Conservation (phyloP, 2,888 invertebrate species). For the Chesias legatella region DNA sequence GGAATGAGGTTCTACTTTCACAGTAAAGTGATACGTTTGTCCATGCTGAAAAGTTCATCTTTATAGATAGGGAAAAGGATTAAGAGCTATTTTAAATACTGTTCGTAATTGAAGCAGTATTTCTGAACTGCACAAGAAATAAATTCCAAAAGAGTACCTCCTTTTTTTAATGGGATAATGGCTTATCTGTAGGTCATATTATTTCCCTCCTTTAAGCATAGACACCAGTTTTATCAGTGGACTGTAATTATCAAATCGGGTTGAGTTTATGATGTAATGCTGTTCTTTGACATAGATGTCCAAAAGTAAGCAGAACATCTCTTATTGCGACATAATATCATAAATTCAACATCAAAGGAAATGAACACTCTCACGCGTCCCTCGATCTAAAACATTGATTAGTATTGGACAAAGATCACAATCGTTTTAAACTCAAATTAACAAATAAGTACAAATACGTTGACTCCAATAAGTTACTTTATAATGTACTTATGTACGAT, state of each 20-base stretch:
- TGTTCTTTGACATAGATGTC: background rate
- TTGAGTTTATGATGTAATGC: constrained; percentile 23
- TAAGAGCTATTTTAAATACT: constrained; percentile 2
- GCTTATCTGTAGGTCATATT: no score
- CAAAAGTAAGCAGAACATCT: constrained; percentile 7
- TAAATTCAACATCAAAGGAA: constrained; percentile 26
- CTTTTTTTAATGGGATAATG: no score
- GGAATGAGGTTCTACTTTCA: constrained; percentile 18
- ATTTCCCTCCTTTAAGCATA: constrained; percentile 33
- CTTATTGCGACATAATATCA: constrained; percentile 17
- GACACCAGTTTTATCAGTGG: constrained; percentile 25
- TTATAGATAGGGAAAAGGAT: constrained; percentile 12
- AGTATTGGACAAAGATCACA: constrained; percentile 5
- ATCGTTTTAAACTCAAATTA: constrained; percentile 13
- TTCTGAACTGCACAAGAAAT: no score
- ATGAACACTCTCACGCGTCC: constrained; percentile 3
- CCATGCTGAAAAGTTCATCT: constrained; percentile 32
- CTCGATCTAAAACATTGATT: constrained; percentile 22
- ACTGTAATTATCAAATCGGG: constrained; percentile 17
- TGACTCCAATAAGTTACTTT: constrained; percentile 9
- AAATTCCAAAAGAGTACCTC: no score
- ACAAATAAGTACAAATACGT: constrained; percentile 21
- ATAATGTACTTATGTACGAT: constrained; percentile 20
- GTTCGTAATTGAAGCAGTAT: constrained; percentile 2
- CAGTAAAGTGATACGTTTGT: constrained; percentile 34